These are phyloP conservation scores for Tylochromis polylepis DNA, from an alignment of 2,113 vertebrate genomes.

Conservation along the genomic window DNA sequence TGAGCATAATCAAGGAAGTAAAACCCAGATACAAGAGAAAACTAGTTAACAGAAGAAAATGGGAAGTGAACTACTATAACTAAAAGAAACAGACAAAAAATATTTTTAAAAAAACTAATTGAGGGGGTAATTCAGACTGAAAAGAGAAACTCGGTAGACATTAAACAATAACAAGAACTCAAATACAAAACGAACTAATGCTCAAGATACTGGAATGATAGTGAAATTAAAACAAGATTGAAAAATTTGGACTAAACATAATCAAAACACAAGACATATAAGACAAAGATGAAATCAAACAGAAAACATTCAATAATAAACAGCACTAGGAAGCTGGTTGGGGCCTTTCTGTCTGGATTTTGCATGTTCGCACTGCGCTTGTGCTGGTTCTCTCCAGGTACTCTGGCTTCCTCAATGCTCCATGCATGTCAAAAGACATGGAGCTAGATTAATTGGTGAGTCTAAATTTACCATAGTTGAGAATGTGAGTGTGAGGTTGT, in stretches of 20 bases:
- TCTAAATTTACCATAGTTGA: not conserved
- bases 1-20: not conserved
- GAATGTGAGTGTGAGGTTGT: not conserved
- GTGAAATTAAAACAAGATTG: not conserved
- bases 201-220: not conserved
- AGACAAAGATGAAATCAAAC: not conserved
- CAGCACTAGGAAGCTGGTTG: not conserved
- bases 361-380: not conserved
- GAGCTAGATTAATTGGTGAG: not conserved
- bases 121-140: not conserved
- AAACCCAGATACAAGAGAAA: not conserved
- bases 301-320: not conserved
- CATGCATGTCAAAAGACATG: not conserved
- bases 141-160: not conserved
- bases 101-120: not conserved
- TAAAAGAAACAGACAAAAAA: accelerated
- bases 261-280: not conserved
- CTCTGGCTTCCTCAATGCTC: not conserved
- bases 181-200: not conserved
- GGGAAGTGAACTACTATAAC: not conserved
- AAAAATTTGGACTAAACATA: not conserved
- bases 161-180: not conserved
- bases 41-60: not conserved
- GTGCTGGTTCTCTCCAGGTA: not conserved
- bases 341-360: not conserved